phyloP scores from a whole-genome alignment of 2,888 invertebrate genomes.

The Chrysodeixis includens region DNA sequence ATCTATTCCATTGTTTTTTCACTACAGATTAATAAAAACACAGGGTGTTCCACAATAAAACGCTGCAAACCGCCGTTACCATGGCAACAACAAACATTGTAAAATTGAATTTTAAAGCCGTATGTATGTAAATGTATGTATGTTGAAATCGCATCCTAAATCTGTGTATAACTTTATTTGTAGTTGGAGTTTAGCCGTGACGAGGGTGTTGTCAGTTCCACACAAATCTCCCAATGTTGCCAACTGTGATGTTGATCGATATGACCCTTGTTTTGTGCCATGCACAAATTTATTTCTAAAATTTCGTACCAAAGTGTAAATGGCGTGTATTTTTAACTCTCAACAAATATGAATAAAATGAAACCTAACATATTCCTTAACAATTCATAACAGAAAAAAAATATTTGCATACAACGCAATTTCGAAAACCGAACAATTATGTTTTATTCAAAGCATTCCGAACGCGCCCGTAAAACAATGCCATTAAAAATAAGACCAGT shows the following conservation, averaged over 20 bases:
- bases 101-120: slow-evolving; percentile 50
- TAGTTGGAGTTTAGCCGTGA: slow-evolving; percentile 60
- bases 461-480: background rate
- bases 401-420: background rate
- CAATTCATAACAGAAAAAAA: too few species aligned
- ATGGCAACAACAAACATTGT: slow-evolving; percentile 42
- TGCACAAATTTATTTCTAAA: slow-evolving; percentile 10
- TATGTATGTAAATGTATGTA: slow-evolving; percentile 20
- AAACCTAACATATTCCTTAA: too few species aligned
- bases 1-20: slow-evolving; percentile 36
- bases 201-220: slow-evolving; percentile 70
- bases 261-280: slow-evolving; percentile 26
- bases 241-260: slow-evolving; percentile 27
- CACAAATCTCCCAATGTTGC: slow-evolving; percentile 40
- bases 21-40: slow-evolving; percentile 48
- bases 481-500: background rate
- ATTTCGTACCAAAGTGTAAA: slow-evolving; percentile 2
- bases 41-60: slow-evolving; percentile 30
- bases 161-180: slow-evolving; percentile 61
- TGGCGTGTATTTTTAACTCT: too few species aligned
- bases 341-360: too few species aligned
- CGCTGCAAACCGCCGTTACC: slow-evolving; percentile 28
- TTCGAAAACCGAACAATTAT: background rate
- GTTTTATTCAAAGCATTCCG: background rate
- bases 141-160: slow-evolving; percentile 46